Evolutionary conservation across 2,888 invertebrate genomes (phyloP).

Genomic region (Pediacus dermestoides): DNA sequence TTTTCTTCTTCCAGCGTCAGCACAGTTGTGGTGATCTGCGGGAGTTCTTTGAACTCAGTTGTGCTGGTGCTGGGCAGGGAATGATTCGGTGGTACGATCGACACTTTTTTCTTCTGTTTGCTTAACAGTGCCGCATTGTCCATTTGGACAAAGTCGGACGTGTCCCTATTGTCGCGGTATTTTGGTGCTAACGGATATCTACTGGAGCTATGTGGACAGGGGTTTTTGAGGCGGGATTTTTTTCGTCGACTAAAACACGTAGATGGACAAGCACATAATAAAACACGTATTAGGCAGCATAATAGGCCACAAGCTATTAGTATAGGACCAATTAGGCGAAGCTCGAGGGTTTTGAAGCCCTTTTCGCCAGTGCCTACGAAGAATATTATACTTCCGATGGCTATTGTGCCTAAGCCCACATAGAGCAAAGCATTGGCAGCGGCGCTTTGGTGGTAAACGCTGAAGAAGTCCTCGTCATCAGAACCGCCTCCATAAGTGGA

Average conservation of each 20-base stretch:
- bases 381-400: slow-evolving; percentile 81
- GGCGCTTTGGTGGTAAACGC: slow-evolving; percentile 69
- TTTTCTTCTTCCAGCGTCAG: slow-evolving; percentile 8
- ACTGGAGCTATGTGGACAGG: slow-evolving; percentile 47
- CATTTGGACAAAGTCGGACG: slow-evolving; percentile 40
- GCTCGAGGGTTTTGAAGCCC: slow-evolving; percentile 79
- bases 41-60: slow-evolving; percentile 39
- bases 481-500: slow-evolving; percentile 67
- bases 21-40: slow-evolving; percentile 32
- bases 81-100: slow-evolving; percentile 47
- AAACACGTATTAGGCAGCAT: slow-evolving; percentile 78
- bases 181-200: slow-evolving; percentile 53
- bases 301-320: slow-evolving; percentile 67
- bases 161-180: slow-evolving; percentile 37
- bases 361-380: slow-evolving; percentile 90
- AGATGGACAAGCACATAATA: slow-evolving; percentile 79
- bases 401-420: slow-evolving; percentile 78
- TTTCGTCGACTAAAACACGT: slow-evolving; percentile 67
- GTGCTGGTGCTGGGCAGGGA: slow-evolving; percentile 48
- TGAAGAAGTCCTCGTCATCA: slow-evolving; percentile 67
- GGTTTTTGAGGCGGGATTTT: slow-evolving; percentile 57
- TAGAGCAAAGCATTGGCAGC: slow-evolving; percentile 81
- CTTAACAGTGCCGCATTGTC: slow-evolving; percentile 36
- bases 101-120: slow-evolving; percentile 49
- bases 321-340: slow-evolving; percentile 82